Conservation (phyloP, 2,888 invertebrate species). For the Hyalella azteca region DNA sequence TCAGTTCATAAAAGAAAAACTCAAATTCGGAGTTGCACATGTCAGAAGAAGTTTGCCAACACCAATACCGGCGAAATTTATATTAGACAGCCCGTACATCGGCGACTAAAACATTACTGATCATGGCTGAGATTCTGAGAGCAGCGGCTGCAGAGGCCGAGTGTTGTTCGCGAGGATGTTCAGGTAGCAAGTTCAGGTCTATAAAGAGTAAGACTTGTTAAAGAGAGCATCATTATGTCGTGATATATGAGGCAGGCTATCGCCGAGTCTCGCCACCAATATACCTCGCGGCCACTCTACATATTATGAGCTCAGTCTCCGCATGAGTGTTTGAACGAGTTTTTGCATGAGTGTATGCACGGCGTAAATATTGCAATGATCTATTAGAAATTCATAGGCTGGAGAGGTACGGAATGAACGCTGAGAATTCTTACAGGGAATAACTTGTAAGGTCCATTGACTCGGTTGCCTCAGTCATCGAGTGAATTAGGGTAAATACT, state of each 20-base stretch:
- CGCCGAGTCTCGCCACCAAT: not conserved
- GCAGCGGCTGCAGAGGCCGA: not conserved
- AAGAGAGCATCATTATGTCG: not conserved
- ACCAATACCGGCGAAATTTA: no score
- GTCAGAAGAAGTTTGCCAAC: not conserved
- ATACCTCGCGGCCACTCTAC: not conserved
- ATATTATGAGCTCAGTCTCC: not conserved
- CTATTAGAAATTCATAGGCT: not conserved
- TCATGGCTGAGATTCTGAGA: not conserved
- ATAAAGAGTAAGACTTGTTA: not conserved
- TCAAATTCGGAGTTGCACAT: not conserved
- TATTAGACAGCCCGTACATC: no score
- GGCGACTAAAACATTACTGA: no score
- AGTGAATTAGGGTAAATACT: not conserved
- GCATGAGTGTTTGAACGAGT: not conserved
- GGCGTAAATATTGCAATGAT: not conserved
- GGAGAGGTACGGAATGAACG: not conserved
- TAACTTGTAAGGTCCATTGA: not conserved
- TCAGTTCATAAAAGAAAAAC: not conserved
- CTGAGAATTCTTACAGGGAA: not conserved
- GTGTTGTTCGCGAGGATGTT: not conserved
- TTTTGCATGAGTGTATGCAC: not conserved
- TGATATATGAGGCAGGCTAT: constrained; percentile 10
- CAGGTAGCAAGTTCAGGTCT: constrained; percentile 8
- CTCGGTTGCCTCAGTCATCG: not conserved